Evolutionary conservation across 2,888 invertebrate species (phyloP).

Genomic region (Terebella lapidaria): DNA sequence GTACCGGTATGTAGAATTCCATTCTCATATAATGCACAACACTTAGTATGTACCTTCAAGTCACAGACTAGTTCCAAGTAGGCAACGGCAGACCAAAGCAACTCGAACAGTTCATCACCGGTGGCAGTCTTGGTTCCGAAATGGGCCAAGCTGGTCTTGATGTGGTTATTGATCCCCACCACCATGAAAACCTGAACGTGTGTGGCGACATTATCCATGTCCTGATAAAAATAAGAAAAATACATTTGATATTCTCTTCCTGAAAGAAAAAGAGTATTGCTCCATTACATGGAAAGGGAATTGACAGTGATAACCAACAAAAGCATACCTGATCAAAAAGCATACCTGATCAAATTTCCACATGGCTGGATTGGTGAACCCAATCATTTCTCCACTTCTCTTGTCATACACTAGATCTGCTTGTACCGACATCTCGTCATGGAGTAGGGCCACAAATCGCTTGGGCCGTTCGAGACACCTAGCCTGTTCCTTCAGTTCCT

Average conservation of each 20-base stretch:
- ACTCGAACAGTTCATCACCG: slow-evolving; percentile 4
- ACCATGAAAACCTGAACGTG: no score
- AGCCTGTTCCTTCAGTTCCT: not conserved
- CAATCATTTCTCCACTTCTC: no score
- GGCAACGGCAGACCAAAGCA: slow-evolving; percentile 10
- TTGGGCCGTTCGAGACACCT: not conserved
- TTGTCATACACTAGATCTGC: not conserved
- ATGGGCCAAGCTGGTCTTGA: slow-evolving; percentile 5
- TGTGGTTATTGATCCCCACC: no score
- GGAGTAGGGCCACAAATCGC: not conserved
- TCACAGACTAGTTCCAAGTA: slow-evolving; percentile 1
- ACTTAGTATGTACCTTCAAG: slow-evolving; percentile 12
- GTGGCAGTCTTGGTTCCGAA: slow-evolving; percentile 8
- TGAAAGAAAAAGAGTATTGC: no score
- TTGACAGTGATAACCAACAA: not conserved
- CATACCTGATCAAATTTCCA: not conserved
- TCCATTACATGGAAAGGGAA: no score
- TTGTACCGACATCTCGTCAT: not conserved
- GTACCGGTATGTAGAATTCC: no score
- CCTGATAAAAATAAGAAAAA: no score
- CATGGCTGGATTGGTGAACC: not conserved
- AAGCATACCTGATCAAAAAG: no score
- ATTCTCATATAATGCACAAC: no score
- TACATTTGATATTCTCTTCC: no score
- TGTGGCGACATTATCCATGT: not conserved